Conservation (phyloP, 2,888 invertebrate genomes). For the Drosophila ezoana region DNA sequence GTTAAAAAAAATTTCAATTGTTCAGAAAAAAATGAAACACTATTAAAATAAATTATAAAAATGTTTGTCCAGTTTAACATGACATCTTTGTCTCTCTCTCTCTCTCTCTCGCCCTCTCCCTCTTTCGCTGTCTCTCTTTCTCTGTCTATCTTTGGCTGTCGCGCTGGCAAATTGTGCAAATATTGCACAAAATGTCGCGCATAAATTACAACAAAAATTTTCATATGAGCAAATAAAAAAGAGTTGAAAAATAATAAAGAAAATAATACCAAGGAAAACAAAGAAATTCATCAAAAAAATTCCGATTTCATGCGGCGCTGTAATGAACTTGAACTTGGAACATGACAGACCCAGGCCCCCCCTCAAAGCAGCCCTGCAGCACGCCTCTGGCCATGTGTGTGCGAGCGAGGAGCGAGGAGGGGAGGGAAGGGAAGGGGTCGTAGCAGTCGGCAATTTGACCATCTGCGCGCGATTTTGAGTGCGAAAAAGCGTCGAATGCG, state of each 20-base stretch:
- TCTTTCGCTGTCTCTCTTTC: background rate
- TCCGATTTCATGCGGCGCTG: slow-evolving; percentile 50
- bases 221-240: slow-evolving; percentile 13
- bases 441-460: slow-evolving; percentile 13
- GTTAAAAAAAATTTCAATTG: too few relatives aligned
- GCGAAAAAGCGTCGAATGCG: slow-evolving; percentile 33
- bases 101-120: background rate
- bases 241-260: background rate
- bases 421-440: too few relatives aligned
- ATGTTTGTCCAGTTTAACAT: too few relatives aligned
- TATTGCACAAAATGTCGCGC: slow-evolving; percentile 56
- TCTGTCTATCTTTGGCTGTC: slow-evolving; percentile 7
- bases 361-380: background rate
- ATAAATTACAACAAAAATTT: slow-evolving; percentile 72
- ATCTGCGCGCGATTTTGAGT: slow-evolving; percentile 37
- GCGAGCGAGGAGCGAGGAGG: background rate
- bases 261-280: background rate
- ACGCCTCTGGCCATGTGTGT: slow-evolving; percentile 3
- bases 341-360: background rate
- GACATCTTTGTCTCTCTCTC: background rate
- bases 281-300: slow-evolving; percentile 11
- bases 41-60: too few relatives aligned
- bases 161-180: slow-evolving; percentile 45
- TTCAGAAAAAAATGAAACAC: too few relatives aligned
- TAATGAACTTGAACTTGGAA: slow-evolving; percentile 76